Evolutionary conservation across 2,113 vertebrate species (phyloP).

Genomic region (Actenoides hombroni): DNA sequence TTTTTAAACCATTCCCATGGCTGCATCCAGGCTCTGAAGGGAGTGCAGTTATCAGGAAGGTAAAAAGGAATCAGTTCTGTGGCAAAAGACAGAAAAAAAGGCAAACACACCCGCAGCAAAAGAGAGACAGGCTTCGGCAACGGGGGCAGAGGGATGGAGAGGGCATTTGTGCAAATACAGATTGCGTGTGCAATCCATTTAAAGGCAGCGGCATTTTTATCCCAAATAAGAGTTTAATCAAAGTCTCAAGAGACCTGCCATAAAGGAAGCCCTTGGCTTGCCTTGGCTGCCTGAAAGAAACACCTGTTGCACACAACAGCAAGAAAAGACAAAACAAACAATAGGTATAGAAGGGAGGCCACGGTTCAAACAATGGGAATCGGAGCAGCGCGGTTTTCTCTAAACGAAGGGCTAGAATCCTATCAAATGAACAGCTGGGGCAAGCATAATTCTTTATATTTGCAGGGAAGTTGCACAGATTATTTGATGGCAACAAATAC

Average conservation of each 20-base stretch:
- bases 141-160: background rate
- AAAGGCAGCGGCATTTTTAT: constrained; percentile 45
- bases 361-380: constrained; percentile 18
- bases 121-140: background rate
- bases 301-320: constrained; percentile 58
- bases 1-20: background rate
- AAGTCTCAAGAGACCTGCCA: constrained; percentile 59
- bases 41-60: background rate
- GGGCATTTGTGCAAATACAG: constrained; percentile 19
- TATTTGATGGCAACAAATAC: constrained; percentile 31
- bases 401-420: constrained; percentile 32
- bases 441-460: constrained; percentile 14
- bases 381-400: background rate
- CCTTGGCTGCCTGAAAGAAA: constrained; percentile 63
- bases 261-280: constrained; percentile 54
- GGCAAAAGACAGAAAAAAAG: background rate
- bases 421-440: constrained; percentile 20
- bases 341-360: constrained; percentile 56
- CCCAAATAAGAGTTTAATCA: constrained; percentile 68
- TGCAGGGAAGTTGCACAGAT: constrained; percentile 46
- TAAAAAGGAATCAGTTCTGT: background rate
- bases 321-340: constrained; percentile 54
- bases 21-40: background rate
- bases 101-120: background rate
- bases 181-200: constrained; percentile 23